Evolutionary conservation across 1,140 invertebrate species (phyloP), one percentile per base, ranked within the genome.

Genomic region (Drosophila orosa): DNA sequence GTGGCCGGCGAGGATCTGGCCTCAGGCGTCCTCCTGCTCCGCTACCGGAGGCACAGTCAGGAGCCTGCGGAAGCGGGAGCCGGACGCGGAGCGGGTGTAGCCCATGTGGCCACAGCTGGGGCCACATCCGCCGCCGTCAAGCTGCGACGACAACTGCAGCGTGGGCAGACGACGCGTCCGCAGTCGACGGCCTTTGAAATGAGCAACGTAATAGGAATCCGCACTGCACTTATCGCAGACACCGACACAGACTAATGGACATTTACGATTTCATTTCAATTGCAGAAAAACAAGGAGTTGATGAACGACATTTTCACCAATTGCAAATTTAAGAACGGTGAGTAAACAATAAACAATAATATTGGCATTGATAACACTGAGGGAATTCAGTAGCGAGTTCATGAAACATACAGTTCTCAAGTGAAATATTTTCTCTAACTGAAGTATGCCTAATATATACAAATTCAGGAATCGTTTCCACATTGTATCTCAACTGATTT

Each of bases 271-370:
- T 91, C 90, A 83, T 91, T 90, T 92, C 89, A 82, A 72, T 95
- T 95, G 57, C 94, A 95, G 94, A 95, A 95, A 93, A 95, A 95
- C 90, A 95, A 95, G 91, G 94, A 95, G 79, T 92, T 95, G 69
- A 95, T 95, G 94, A 94, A 94, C 81, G 94, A 95, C 79, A 91
- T 95, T 59, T 92, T 95, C n/a, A 93, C 93, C 55, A 94, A 93
- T 80, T 94, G 94, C 84, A 95, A 95, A 92, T 90, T 95, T 33
- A 95, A 94, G 92, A 95, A 94, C 92, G 94, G 94, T 95, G 92
- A 93, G 89, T 78, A 54, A 27, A 59, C 31, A 33, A 33, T 2
- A n/a, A 12, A 27, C 8, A 3, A 61, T n/a, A 15, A 59, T 25
- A 42, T 45, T 63, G 5, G 27, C 15, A 13, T 17, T 4, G 29